Evolutionary conservation across 2,113 vertebrate genomes (phyloP).

Genomic region (Pomatorhinus ruficollis): DNA sequence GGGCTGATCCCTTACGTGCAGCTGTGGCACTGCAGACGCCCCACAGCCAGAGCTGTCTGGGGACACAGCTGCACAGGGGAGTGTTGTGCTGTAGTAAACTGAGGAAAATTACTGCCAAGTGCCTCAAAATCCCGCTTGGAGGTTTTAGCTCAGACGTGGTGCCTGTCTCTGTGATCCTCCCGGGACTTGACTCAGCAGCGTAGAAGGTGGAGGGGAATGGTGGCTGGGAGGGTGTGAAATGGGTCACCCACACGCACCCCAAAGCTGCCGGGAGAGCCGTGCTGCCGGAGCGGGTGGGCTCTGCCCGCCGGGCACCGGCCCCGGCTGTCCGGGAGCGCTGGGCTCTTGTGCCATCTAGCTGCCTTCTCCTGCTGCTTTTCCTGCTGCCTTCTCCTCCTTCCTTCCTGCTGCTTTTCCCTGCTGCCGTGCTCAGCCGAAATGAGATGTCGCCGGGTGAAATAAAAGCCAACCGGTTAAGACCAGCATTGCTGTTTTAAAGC

Average conservation of each 20-base stretch:
- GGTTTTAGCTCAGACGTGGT: neutral
- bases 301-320: neutral
- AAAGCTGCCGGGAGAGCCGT: fast-evolving
- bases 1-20: fast-evolving
- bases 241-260: fast-evolving
- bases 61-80: neutral
- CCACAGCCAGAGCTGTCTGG: neutral
- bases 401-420: neutral
- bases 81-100: neutral
- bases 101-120: neutral
- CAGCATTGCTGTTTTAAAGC: fast-evolving
- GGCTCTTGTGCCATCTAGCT: neutral
- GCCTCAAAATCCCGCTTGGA: fast-evolving
- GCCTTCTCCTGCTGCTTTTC: neutral
- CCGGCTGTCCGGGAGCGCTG: neutral
- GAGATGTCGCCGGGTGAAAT: fast-evolving
- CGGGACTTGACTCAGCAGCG: neutral
- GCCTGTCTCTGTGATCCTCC: no score
- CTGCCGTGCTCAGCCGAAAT: fast-evolving
- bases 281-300: fast-evolving
- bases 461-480: fast-evolving
- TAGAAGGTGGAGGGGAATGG: neutral
- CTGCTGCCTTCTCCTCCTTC: neutral
- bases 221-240: neutral
- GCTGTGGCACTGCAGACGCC: fast-evolving